phyloP scores from a whole-genome alignment of 2,888 invertebrate genomes.

The Drosophila formosana region DNA sequence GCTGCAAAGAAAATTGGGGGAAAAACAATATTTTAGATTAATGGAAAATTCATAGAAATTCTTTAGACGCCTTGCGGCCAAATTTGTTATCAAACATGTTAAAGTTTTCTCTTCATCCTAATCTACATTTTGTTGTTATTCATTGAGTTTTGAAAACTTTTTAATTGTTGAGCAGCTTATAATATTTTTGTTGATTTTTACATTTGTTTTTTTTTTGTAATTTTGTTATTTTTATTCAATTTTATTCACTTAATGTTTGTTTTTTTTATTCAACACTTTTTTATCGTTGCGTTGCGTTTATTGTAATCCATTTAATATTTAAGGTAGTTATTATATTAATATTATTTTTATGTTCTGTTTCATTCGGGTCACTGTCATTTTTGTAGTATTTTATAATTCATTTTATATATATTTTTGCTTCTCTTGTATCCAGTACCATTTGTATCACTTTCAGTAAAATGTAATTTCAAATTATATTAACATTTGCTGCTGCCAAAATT shows the following conservation, averaged over 20 bases:
- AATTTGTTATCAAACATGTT: neutral
- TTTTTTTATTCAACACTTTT: neutral
- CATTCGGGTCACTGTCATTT: no score
- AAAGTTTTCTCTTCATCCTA: neutral
- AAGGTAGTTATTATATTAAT: neutral
- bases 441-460: neutral
- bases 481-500: neutral
- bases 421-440: neutral
- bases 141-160: neutral
- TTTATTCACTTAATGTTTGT: neutral
- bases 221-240: neutral
- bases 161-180: neutral
- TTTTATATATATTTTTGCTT: no score
- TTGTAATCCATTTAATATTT: neutral
- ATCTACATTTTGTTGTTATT: neutral
- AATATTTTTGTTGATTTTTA: no score
- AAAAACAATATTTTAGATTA: slow-evolving; percentile 19
- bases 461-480: neutral
- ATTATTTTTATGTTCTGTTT: no score
- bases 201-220: no score
- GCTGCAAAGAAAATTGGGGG: slow-evolving; percentile 50
- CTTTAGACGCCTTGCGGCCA: neutral
- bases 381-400: no score
- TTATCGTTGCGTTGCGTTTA: no score
- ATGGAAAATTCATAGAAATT: slow-evolving; percentile 4